Conservation (phyloP, 2,797 vertebrate genomes). For the Gallinago solitaria region DNA sequence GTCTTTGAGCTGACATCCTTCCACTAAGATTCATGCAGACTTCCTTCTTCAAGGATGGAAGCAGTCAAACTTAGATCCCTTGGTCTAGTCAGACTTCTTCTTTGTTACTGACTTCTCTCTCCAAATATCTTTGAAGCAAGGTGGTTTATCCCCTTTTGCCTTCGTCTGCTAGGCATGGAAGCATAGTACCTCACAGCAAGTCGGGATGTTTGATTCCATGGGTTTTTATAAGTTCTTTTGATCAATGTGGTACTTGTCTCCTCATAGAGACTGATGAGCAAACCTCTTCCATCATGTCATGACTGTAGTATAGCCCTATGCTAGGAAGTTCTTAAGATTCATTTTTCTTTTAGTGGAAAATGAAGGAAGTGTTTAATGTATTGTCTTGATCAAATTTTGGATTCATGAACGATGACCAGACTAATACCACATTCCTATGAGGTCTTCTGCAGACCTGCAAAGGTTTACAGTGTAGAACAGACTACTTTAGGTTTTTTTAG, state of each 20-base stretch:
- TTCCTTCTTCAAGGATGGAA: not conserved
- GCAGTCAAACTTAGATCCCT: not conserved
- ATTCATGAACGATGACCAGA: not conserved
- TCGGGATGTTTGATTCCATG: not conserved
- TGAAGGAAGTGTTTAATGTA: not conserved
- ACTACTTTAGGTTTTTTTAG: not conserved
- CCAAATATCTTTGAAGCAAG: not conserved
- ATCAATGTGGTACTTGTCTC: not conserved
- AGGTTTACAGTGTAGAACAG: not conserved
- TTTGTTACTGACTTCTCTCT: not conserved
- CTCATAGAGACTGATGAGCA: rapidly evolving
- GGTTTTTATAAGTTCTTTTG: not conserved
- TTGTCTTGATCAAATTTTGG: not conserved
- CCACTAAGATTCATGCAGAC: not conserved
- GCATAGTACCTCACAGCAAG: not conserved
- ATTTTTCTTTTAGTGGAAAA: not conserved
- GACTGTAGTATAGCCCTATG: not conserved
- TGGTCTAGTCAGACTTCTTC: not conserved
- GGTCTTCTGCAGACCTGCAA: not conserved
- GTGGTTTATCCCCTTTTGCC: not conserved
- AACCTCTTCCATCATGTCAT: not conserved
- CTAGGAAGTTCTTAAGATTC: not conserved
- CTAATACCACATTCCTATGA: not conserved
- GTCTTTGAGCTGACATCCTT: not conserved
- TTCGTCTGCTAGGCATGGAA: not conserved